These are phyloP conservation scores for Aptenodytes patagonicus DNA, from an alignment of 2,113 vertebrate genomes.

Conservation along the genomic window DNA sequence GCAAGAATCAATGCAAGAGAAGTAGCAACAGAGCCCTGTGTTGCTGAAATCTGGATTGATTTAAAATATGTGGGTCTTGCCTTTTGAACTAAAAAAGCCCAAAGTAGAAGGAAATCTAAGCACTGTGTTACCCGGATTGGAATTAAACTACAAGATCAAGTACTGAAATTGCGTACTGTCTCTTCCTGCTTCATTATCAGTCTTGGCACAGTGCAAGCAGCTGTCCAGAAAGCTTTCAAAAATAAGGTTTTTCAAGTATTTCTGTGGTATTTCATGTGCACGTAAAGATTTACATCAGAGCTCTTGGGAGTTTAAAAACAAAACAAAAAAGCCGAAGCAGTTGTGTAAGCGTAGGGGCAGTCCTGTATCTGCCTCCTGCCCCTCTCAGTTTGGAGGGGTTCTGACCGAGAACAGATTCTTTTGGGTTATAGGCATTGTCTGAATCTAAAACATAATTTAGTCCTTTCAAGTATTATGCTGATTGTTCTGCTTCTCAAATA, in stretches of 20 bases:
- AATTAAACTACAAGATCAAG: background rate
- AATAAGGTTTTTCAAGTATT: background rate
- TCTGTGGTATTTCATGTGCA: background rate
- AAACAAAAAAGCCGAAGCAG: background rate
- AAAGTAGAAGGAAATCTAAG: background rate
- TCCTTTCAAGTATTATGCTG: accelerated
- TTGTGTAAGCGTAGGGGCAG: background rate
- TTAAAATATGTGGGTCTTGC: background rate
- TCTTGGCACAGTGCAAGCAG: background rate
- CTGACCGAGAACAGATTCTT: background rate
- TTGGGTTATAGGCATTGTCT: background rate
- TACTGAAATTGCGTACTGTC: accelerated
- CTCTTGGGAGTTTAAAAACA: background rate
- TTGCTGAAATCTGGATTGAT: background rate
- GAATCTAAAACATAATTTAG: accelerated
- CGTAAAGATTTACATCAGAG: background rate
- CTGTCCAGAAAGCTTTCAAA: background rate
- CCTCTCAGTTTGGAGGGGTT: accelerated
- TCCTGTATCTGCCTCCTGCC: background rate
- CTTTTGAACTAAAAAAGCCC: background rate
- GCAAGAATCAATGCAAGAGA: background rate
- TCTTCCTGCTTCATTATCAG: background rate
- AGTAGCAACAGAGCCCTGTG: background rate
- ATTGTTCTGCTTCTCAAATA: background rate
- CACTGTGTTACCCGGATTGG: background rate